Percentiles rank a stretch among this genome's conserved stretches.
Conservation (phyloP, 2,888 invertebrate species). For the Ecdyonurus torrentis region DNA sequence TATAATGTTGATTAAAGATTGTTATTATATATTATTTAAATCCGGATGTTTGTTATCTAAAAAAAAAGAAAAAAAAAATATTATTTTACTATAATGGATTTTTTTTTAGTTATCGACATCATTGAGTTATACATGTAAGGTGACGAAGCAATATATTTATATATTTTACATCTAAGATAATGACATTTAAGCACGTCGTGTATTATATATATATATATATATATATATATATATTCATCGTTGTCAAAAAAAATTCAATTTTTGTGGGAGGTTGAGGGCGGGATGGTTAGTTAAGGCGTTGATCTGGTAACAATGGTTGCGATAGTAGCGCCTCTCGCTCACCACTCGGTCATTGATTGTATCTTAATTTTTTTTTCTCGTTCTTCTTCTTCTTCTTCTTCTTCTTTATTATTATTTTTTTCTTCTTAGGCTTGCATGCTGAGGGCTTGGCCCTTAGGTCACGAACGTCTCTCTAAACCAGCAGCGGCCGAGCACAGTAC, state of each 20-base stretch:
- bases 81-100: neutral
- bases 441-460: neutral
- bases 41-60: neutral
- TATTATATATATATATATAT: no score
- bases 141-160: neutral
- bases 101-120: neutral
- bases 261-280: neutral
- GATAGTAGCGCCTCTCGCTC: neutral
- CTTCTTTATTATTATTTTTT: neutral
- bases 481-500: no score
- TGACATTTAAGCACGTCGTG: neutral
- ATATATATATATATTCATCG: no score
- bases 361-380: neutral
- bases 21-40: no score
- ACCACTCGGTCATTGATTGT: neutral
- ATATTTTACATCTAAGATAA: neutral
- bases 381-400: no score
- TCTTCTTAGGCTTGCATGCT: neutral
- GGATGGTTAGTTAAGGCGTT: neutral
- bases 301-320: neutral
- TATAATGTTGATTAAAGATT: no score
- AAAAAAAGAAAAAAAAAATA: neutral
- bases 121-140: neutral
- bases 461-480: neutral
- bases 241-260: neutral